These are phyloP conservation scores for Columba janthina DNA, from an alignment of 2,113 vertebrate species.

Conservation along the genomic window DNA sequence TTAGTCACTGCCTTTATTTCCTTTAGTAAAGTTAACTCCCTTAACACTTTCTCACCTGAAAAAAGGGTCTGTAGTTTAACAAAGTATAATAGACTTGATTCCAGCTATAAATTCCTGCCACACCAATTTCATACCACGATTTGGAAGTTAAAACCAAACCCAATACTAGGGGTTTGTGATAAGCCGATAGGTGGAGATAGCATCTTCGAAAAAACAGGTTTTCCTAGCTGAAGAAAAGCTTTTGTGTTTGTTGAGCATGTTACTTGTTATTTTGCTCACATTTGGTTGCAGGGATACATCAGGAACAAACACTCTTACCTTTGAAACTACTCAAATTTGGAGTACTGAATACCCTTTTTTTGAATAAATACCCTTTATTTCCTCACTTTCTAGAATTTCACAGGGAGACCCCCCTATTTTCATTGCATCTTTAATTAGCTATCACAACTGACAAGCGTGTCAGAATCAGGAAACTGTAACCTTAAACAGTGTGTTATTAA, in stretches of 20 bases:
- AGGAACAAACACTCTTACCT: neutral
- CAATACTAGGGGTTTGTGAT: neutral
- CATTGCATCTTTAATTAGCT: neutral
- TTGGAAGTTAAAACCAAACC: neutral
- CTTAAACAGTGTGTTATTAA: neutral
- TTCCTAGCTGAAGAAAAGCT: neutral
- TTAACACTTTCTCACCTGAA: neutral
- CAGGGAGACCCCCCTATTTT: neutral
- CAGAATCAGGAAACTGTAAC: neutral
- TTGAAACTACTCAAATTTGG: neutral
- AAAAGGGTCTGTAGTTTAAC: neutral
- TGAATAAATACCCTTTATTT: neutral
- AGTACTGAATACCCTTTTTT: neutral
- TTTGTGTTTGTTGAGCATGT: neutral
- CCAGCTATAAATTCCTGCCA: neutral
- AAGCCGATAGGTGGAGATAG: neutral
- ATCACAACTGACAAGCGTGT: neutral
- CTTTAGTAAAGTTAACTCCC: neutral
- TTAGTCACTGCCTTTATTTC: neutral
- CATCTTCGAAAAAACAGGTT: neutral
- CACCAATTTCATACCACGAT: fast-evolving
- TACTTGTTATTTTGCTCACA: neutral
- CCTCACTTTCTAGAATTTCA: neutral
- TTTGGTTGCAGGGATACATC: neutral
- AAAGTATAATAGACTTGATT: neutral